Conservation (phyloP, 2,113 vertebrate species). For the Nothocercus julius region DNA sequence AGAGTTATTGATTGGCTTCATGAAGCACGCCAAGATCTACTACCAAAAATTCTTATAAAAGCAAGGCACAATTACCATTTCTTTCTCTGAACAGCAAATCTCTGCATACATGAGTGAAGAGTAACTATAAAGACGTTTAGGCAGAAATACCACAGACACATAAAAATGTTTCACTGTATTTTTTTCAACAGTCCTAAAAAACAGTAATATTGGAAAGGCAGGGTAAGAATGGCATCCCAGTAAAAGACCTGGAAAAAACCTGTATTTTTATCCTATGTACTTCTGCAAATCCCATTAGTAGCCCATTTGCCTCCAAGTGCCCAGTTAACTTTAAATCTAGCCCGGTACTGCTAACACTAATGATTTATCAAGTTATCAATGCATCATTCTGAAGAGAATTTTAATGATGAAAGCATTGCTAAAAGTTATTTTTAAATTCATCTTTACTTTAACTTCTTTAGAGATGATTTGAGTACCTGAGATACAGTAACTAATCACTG, state of each 20-base stretch:
- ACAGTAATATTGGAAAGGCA: background rate
- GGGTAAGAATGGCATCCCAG: background rate
- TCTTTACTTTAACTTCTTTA: slow-evolving; percentile 64
- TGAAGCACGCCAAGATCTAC: background rate
- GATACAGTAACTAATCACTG: slow-evolving; percentile 61
- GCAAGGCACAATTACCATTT: background rate
- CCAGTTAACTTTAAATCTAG: slow-evolving; percentile 50
- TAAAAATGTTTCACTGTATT: background rate
- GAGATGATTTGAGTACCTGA: slow-evolving; percentile 55
- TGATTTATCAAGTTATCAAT: slow-evolving; percentile 27
- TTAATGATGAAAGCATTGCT: slow-evolving; percentile 67
- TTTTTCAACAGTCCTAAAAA: background rate
- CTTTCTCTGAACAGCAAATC: background rate
- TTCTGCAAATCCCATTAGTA: background rate
- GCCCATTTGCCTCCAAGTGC: background rate
- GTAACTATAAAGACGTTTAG: background rate
- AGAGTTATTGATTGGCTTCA: background rate
- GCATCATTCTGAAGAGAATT: slow-evolving; percentile 59
- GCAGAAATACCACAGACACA: background rate
- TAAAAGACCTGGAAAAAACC: background rate
- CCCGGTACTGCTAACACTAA: slow-evolving; percentile 22
- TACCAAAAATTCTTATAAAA: background rate
- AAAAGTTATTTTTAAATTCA: slow-evolving; percentile 66
- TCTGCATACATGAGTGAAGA: background rate
- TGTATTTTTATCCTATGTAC: background rate